Base-by-base conservation (phyloP, 64 coral and sea anemone species). In the Platygyra sinensis region DNA sequence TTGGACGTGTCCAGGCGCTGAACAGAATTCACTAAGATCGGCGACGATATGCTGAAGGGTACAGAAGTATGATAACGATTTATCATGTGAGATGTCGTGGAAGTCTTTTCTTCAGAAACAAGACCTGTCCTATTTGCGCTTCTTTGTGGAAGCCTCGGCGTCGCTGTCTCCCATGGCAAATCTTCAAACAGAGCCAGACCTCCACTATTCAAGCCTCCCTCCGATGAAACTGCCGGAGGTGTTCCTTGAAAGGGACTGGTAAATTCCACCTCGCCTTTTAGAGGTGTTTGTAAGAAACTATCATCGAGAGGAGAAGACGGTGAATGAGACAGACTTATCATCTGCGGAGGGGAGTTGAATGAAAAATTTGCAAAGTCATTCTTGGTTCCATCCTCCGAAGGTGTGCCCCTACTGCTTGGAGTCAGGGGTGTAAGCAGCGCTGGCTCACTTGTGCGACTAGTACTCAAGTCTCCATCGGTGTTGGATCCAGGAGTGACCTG, bases 401-500 rank as follows among this genome's bases (percentile, higher is more conserved):
- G 89, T 49, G 89, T 75, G n/a, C 69, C 71, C 32, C 80, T 65
- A 12, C 80, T 91, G 49, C 71, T 91, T 91, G 80, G 46, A 4
- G 89, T 91, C 16, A 81, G 88, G 8, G 88, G 88, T 52, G 88
- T 90, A 2, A 90, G 62, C 36, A 91, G 33, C 54, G 89, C 78
- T 19, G 69, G 51, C 78, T 84, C 72, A 74, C 67, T 85, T 28
- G 54, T 62, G 3, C 79, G 72, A 62, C 52, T 75, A 61, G 55
- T 74, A 36, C 72, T 74, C 15, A 85, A 28, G 74, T 50, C 64
- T 3, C 38, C 62, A 17, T 64, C 73, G 28, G 75, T 78, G 19
- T 72, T 86, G 13, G 90, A 61, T 42, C 83, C 74, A 78, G 90
- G 83, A 8, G 74, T 86, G 20, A 92, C 83, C 90, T 92, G 46